Percentiles rank a stretch among this genome's conserved stretches.
phyloP scores from a whole-genome alignment of 1,140 invertebrate genomes.

The Chelonus insularis region DNA sequence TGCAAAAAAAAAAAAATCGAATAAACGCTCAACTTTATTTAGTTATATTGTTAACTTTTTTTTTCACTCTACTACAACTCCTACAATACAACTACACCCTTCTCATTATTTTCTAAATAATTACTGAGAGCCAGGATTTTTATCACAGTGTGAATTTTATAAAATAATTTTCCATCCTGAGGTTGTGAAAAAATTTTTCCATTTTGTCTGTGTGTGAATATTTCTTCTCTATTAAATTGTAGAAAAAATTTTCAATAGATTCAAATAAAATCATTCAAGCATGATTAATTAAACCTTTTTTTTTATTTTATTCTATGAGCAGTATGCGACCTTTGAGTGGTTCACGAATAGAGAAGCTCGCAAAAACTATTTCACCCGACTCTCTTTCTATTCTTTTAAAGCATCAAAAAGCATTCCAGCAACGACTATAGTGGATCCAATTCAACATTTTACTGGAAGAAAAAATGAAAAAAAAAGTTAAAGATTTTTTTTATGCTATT shows the following conservation, averaged over 20 bases:
- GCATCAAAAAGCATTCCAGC: constrained; percentile 21
- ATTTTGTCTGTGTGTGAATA: background rate
- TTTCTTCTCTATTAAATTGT: constrained; percentile 1
- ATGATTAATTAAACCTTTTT: constrained; percentile 23
- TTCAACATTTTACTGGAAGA: background rate
- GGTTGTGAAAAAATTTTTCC: no score
- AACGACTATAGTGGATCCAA: background rate
- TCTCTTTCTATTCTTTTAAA: constrained; percentile 14
- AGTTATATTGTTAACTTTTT: no score
- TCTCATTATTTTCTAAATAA: background rate
- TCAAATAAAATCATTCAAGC: constrained; percentile 12
- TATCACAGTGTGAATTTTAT: constrained; percentile 5
- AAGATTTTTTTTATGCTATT: background rate
- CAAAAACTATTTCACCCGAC: constrained; percentile 17
- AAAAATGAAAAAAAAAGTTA: background rate
- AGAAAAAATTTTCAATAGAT: constrained; percentile 11
- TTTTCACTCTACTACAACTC: no score
- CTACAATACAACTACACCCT: no score
- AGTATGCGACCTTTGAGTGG: constrained; percentile 16
- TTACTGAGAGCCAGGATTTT: constrained; percentile 1
- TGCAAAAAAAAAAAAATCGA: no score
- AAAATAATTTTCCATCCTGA: no score
- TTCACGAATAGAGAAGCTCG: constrained; percentile 8
- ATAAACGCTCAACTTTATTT: no score
- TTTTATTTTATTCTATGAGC: constrained; percentile 19